Base-by-base conservation (phyloP, 2,888 invertebrate species). In the Teleiodes luculella region DNA sequence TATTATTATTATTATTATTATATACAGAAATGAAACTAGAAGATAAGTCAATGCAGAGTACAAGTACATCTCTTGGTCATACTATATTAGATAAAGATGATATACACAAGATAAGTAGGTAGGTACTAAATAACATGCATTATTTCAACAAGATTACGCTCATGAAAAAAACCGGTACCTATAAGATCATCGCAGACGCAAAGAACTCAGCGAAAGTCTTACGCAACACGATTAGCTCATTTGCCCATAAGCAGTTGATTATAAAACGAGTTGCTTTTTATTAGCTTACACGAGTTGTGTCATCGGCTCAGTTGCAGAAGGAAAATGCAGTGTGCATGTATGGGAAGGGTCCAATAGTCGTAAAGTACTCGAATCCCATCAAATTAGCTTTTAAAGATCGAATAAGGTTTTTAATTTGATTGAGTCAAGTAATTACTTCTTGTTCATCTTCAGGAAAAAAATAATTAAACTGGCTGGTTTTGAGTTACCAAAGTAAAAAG, bases 221-320 rank as follows among this genome's bases (percentile, higher is more conserved):
- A 59, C 63, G 58, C 43, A 64, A 63, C n/a, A 52, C 37, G 66
- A 68, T 64, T 63, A 64, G 57, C 59, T 67, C 64, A 67, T 60
- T 57, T 47, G 61, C 52, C 58, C 61, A 65, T 64, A 63, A 57
- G 55, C 56, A 56, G 54, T 59, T 56, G 58, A 64, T 68, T 65
- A 62, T 62, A 61, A 59, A 62, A 63, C 55, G 45, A 55, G 52
- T 57, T 52, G 46, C 51, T 16, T 47, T 47, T 47, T 47, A 8
- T 7, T n/a, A 7, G 24, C 4, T 5, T 46, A 30, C 30, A 13
- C n/a, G 46, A 13, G 47, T 47, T 47, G 47, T 47, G 47, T 47
- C 47, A 47, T 47, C 41, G 24, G 10, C 37, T n/a, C n/a, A n/a
- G 10, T 16, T 41, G 20, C 1, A 41, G 16, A 8, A 41, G 20